These are phyloP conservation scores for Eretmocerus hayati DNA, from an alignment of 2,888 invertebrate genomes.

Conservation along the genomic window DNA sequence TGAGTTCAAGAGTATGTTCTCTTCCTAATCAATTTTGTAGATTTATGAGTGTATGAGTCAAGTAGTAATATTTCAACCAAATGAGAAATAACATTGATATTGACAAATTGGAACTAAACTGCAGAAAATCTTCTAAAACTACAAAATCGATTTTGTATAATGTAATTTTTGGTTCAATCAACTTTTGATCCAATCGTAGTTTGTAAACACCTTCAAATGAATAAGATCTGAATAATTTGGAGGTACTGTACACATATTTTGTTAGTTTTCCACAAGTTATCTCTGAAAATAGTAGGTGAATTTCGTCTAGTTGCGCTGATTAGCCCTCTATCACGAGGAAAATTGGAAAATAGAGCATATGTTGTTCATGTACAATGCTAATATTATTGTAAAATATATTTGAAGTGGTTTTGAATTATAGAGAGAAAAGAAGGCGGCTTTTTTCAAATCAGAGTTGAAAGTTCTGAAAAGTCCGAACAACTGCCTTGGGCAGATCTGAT, in stretches of 20 bases:
- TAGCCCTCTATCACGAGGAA: conserved; percentile 19
- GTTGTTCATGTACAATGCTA: conserved; percentile 46
- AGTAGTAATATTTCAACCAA: conserved; percentile 1
- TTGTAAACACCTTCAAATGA: not conserved
- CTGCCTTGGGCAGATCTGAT: conserved; percentile 32
- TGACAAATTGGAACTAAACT: conserved; percentile 18
- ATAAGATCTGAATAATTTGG: not conserved
- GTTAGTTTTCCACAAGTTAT: too few species aligned
- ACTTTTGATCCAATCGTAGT: too few species aligned
- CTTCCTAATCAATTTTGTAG: conserved; percentile 21
- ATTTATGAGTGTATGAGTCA: conserved; percentile 20
- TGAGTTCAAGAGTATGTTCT: not conserved
- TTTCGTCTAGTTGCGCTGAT: conserved; percentile 29
- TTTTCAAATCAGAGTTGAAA: conserved; percentile 38
- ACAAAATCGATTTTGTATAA: conserved; percentile 17
- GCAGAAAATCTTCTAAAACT: conserved; percentile 20
- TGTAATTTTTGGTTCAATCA: conserved; percentile 7
- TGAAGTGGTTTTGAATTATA: conserved; percentile 41
- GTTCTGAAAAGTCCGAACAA: conserved; percentile 22
- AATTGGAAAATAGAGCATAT: conserved; percentile 39
- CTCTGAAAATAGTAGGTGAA: too few species aligned
- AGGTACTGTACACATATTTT: too few species aligned
- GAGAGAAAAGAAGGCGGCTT: conserved; percentile 29
- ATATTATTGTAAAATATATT: conserved; percentile 47
- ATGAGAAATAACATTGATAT: not conserved